Percentiles rank a stretch among this genome's conserved stretches.
Evolutionary conservation across 2,888 invertebrate species (phyloP).

Genomic region (Diachrysia chrysitis): DNA sequence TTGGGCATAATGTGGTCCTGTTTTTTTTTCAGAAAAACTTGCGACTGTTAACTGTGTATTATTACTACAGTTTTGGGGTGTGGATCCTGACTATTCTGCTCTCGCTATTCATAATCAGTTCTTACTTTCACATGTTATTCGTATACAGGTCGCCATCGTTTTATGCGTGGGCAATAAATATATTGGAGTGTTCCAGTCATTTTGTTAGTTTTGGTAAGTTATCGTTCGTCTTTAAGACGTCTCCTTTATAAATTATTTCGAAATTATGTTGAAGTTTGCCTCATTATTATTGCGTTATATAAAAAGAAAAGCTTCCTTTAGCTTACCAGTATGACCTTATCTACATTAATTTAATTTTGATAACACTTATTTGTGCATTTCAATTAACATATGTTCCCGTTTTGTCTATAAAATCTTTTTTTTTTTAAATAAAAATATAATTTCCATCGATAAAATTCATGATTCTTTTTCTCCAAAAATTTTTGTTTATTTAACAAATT

Average conservation of each 20-base stretch:
- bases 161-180: not conserved
- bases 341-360: too few species aligned
- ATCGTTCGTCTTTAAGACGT: not conserved
- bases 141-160: not conserved
- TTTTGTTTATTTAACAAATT: too few species aligned
- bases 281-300: too few species aligned
- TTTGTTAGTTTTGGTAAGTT: not conserved
- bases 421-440: too few species aligned
- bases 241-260: not conserved
- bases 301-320: too few species aligned
- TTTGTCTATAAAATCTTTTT: too few species aligned
- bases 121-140: not conserved
- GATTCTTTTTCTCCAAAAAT: too few species aligned
- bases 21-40: slow-evolving; percentile 53
- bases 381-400: too few species aligned
- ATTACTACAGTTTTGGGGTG: slow-evolving; percentile 36
- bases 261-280: too few species aligned
- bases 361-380: too few species aligned
- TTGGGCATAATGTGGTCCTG: not conserved
- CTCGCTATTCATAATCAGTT: not conserved
- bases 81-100: slow-evolving; percentile 8
- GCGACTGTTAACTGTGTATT: slow-evolving; percentile 37
- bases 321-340: too few species aligned
- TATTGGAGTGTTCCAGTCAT: not conserved
- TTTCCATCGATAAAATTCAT: too few species aligned